These are phyloP conservation scores for chimpanzee (Pan troglodytes) DNA, from an alignment of 2,113 vertebrate species.

Conservation along the genomic window DNA sequence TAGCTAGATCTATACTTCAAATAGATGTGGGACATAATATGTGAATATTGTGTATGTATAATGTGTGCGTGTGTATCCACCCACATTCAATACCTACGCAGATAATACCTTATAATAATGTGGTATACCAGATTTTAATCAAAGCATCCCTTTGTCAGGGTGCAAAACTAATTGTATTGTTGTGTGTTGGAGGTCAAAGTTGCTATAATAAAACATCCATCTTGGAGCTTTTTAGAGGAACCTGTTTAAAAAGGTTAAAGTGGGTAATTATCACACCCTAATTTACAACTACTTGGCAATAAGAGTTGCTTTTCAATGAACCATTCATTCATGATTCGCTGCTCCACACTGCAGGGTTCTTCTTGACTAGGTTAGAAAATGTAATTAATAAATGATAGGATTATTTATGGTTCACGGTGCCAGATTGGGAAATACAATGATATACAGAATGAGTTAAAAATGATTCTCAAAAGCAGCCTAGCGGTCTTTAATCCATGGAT, in stretches of 20 bases:
- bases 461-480: slow-evolving; percentile 72
- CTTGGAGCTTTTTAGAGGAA: slow-evolving; percentile 84
- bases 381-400: slow-evolving; percentile 90
- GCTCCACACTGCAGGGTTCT: slow-evolving; percentile 83
- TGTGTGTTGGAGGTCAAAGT: slow-evolving; percentile 83
- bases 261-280: slow-evolving; percentile 86
- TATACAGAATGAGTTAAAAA: slow-evolving; percentile 79
- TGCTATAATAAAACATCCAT: slow-evolving; percentile 84
- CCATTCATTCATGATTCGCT: slow-evolving; percentile 85
- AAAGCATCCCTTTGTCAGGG: slow-evolving; percentile 79
- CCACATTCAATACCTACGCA: not conserved
- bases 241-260: slow-evolving; percentile 87
- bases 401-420: slow-evolving; percentile 87
- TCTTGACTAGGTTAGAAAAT: slow-evolving; percentile 85
- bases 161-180: slow-evolving; percentile 81
- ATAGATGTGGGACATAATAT: not conserved
- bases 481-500: slow-evolving; percentile 80
- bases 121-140: slow-evolving; percentile 66
- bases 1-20: not conserved
- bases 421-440: slow-evolving; percentile 84
- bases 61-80: not conserved
- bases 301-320: slow-evolving; percentile 86
- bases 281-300: slow-evolving; percentile 87
- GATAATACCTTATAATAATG: slow-evolving; percentile 45
- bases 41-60: not conserved